Evolutionary conservation across 2,113 vertebrate species (phyloP).

Genomic region (Emberiza fucata): DNA sequence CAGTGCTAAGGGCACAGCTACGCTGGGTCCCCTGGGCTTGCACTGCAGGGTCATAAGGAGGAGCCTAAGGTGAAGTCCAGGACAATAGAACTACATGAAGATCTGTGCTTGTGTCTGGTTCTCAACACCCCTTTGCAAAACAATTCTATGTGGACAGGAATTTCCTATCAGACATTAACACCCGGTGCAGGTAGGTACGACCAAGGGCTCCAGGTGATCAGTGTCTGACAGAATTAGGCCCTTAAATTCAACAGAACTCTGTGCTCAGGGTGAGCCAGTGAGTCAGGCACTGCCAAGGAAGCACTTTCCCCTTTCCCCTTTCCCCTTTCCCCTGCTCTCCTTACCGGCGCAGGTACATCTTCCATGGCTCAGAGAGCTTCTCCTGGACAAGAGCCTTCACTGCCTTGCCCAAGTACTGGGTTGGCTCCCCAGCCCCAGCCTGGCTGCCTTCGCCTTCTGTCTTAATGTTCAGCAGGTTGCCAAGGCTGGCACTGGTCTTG

Average conservation of each 20-base stretch:
- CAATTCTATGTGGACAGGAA: background rate
- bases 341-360: conserved; percentile 93
- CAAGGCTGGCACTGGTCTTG: conserved; percentile 85
- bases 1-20: background rate
- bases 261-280: background rate
- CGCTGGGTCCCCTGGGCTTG: background rate
- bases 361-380: conserved; percentile 90
- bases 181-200: background rate
- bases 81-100: background rate
- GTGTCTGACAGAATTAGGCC: background rate
- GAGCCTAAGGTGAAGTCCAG: background rate
- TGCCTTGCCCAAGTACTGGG: conserved; percentile 85
- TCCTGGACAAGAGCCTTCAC: conserved; percentile 86
- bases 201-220: background rate
- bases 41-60: background rate
- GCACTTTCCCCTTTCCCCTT: background rate
- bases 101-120: background rate
- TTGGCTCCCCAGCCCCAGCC: conserved; percentile 73
- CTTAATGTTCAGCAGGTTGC: conserved; percentile 86
- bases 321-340: background rate
- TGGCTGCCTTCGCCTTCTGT: conserved; percentile 82
- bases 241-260: background rate
- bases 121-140: background rate
- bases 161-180: background rate
- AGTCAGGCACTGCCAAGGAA: background rate